Base-by-base conservation (phyloP, 2,113 vertebrate genomes). In the Halcyon malimbica region DNA sequence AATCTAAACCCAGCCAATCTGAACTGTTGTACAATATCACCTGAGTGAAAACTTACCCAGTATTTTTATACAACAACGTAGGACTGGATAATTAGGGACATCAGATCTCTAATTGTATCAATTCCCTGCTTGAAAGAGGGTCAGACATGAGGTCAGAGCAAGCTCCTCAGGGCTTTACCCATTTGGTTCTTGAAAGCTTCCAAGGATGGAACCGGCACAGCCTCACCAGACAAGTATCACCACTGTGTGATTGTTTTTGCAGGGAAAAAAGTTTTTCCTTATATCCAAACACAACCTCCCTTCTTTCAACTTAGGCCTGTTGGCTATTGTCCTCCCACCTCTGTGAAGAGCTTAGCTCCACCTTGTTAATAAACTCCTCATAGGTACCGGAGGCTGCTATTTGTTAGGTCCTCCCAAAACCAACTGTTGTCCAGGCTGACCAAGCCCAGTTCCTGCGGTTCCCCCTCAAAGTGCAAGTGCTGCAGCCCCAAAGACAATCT, bases 401-500 rank as follows among this genome's bases (percentile, higher is more conserved):
- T 76, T n/a, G 18, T 62, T 35, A 76, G 10, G 12, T 75, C 4
- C 5, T 13, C 57, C 31, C 21, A 41, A 73, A 65, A 9, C 3
- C 1, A 2, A 33, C 24, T 17, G 7, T 5, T 71, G 12, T 51
- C 18, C 74, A 65, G 39, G 54, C 24, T 37, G 41, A 74, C 57
- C 11, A 44, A 46, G 15, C 16, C 50, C 3, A 0, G 0, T 31
- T 71, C 39, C 77, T 20, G 15, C 37, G 87, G 60, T 29, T 35
- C 42, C 39, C 6, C 12, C 13, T 64, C 48, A 54, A 68, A 84
- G 28, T 1, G 9, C 73, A 62, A 37, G 12, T 25, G 33, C 33
- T 76, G n/a, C 35, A 67, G 31, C 13, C 37, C 31, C 0, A 0
- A 39, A 56, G 31, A 39, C 0, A 1, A 60, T 0, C 1, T 11